phyloP scores from a whole-genome alignment of 2,113 vertebrate genomes.

The Capricornis sumatraensis region DNA sequence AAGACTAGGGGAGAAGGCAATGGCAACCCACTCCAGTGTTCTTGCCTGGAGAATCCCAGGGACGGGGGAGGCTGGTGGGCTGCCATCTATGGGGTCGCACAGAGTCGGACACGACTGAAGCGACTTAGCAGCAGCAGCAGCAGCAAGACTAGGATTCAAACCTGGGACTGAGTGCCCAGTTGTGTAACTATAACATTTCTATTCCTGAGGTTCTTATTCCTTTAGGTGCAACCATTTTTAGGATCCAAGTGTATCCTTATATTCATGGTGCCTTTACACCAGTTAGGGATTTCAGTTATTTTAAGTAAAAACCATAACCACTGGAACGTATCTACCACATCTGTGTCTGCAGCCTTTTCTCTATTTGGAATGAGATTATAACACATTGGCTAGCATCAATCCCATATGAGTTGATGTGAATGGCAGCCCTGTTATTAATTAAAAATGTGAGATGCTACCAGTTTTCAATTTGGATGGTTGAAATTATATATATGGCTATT shows the following conservation, averaged over 20 bases:
- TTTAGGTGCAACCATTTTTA: neutral
- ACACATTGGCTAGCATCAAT: slow-evolving; percentile 26
- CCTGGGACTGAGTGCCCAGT: neutral
- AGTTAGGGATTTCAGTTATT: neutral
- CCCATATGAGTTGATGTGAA: slow-evolving; percentile 37
- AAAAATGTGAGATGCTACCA: slow-evolving; percentile 53
- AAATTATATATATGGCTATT: slow-evolving; percentile 55
- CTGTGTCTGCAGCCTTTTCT: neutral
- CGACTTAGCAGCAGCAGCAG: too few relatives aligned
- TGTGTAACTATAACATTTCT: neutral
- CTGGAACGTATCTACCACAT: neutral
- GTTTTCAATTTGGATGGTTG: slow-evolving; percentile 54
- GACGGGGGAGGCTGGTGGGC: too few relatives aligned
- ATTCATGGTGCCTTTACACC: neutral
- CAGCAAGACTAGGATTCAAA: neutral
- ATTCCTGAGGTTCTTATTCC: neutral
- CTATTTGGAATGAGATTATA: slow-evolving; percentile 29
- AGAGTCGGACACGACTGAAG: too few relatives aligned
- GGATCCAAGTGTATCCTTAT: neutral
- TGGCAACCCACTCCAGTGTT: too few relatives aligned
- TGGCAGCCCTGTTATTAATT: slow-evolving; percentile 56
- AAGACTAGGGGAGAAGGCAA: too few relatives aligned
- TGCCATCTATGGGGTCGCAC: too few relatives aligned
- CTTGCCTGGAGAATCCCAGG: too few relatives aligned
- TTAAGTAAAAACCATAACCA: neutral